Evolutionary conservation across 2,888 invertebrate species (phyloP).

Genomic region (Callyntrura guangdongensis): DNA sequence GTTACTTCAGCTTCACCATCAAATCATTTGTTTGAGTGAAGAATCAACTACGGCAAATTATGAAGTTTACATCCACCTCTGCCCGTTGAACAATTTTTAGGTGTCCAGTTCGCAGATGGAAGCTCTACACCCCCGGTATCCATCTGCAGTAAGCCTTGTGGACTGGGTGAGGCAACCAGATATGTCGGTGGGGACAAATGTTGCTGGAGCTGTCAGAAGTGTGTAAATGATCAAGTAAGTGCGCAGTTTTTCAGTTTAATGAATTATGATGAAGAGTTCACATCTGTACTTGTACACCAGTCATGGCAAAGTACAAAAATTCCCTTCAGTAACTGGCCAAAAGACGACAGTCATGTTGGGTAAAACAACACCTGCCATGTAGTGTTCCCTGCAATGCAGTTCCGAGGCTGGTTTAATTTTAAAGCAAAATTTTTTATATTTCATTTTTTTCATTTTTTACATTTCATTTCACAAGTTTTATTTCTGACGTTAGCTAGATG

Average conservation of each 20-base stretch:
- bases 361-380: too few species aligned
- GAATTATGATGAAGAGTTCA: conserved; percentile 53
- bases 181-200: conserved; percentile 97
- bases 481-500: background rate
- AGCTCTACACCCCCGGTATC: conserved; percentile 94
- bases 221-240: conserved; percentile 93
- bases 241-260: conserved; percentile 48
- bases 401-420: too few species aligned
- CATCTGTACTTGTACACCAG: too few species aligned
- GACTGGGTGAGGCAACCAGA: conserved; percentile 95
- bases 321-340: too few species aligned
- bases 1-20: too few species aligned
- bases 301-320: too few species aligned
- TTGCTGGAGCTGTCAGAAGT: conserved; percentile 97
- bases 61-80: conserved; percentile 15
- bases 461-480: too few species aligned
- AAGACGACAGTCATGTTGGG: too few species aligned
- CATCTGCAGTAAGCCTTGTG: conserved; percentile 93
- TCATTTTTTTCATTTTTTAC: too few species aligned
- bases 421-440: too few species aligned
- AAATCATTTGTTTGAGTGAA: too few species aligned
- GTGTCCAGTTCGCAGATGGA: conserved; percentile 93
- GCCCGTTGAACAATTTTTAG: conserved; percentile 86
- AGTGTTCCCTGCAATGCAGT: too few species aligned
- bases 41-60: background rate